These are phyloP conservation scores for Trematocara zebra DNA, from an alignment of 2,113 vertebrate genomes.

Conservation along the genomic window DNA sequence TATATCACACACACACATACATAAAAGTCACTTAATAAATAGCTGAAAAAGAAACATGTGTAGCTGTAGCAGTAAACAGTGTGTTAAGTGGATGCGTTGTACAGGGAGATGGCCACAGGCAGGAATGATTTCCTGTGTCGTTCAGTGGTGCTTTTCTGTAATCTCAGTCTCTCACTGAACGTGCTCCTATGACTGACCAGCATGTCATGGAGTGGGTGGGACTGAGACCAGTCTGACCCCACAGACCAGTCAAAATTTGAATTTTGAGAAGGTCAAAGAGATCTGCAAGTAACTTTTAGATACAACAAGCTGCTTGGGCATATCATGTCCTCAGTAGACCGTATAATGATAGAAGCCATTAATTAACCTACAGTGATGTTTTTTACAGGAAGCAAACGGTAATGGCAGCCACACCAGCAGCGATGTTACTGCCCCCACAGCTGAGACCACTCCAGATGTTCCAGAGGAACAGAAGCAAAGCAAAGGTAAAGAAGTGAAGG, in stretches of 20 bases:
- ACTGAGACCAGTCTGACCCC: neutral
- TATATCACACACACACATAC: too few relatives aligned
- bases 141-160: too few relatives aligned
- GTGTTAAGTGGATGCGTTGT: too few relatives aligned
- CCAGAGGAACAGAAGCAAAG: neutral
- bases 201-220: too few relatives aligned
- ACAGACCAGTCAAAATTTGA: neutral
- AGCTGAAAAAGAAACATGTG: too few relatives aligned
- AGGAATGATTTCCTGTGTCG: too few relatives aligned
- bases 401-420: neutral
- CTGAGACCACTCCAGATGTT: neutral
- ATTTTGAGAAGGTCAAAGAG: neutral
- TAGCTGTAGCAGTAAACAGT: too few relatives aligned
- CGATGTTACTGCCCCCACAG: neutral
- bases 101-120: too few relatives aligned
- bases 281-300: neutral
- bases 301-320: neutral
- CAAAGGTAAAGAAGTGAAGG: neutral
- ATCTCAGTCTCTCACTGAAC: too few relatives aligned
- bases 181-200: too few relatives aligned
- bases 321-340: neutral
- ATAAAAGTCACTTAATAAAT: too few relatives aligned
- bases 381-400: constrained; percentile 20
- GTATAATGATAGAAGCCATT: neutral
- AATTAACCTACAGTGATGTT: neutral